Conservation (phyloP, 2,888 invertebrate species). For the Frankliniella fusca region DNA sequence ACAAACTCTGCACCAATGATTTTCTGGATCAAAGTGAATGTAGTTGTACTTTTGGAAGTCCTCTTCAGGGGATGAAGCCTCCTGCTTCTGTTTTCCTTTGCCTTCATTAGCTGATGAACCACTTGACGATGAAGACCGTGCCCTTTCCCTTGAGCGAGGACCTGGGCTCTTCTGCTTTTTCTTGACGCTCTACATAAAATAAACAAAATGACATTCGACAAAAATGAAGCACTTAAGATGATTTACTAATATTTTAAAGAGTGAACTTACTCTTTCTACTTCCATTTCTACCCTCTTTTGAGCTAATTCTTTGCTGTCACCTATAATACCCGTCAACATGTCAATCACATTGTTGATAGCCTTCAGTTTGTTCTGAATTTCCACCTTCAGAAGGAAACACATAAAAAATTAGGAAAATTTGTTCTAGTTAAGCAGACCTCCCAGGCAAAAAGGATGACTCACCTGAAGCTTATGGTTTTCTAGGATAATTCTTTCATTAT, state of each 20-base stretch:
- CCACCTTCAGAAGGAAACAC: constrained; percentile 55
- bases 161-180: not conserved
- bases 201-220: not conserved
- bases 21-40: constrained; percentile 82
- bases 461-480: constrained; percentile 84
- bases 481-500: constrained; percentile 71
- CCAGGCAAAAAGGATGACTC: constrained; percentile 43
- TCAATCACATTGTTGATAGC: constrained; percentile 83
- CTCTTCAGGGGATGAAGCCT: constrained; percentile 40
- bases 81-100: constrained; percentile 42
- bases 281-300: constrained; percentile 32
- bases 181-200: not conserved
- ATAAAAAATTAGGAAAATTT: not conserved
- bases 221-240: constrained; percentile 27
- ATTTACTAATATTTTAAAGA: constrained; percentile 11
- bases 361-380: constrained; percentile 73
- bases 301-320: constrained; percentile 52
- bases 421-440: not conserved
- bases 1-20: constrained; percentile 86
- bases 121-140: constrained; percentile 15
- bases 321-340: constrained; percentile 80
- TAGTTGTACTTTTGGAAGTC: constrained; percentile 59
- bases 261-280: not conserved
- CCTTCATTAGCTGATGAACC: constrained; percentile 41
- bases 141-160: not conserved